phyloP scores from a whole-genome alignment of 2,888 invertebrate species.

The Physocephala rufipes region DNA sequence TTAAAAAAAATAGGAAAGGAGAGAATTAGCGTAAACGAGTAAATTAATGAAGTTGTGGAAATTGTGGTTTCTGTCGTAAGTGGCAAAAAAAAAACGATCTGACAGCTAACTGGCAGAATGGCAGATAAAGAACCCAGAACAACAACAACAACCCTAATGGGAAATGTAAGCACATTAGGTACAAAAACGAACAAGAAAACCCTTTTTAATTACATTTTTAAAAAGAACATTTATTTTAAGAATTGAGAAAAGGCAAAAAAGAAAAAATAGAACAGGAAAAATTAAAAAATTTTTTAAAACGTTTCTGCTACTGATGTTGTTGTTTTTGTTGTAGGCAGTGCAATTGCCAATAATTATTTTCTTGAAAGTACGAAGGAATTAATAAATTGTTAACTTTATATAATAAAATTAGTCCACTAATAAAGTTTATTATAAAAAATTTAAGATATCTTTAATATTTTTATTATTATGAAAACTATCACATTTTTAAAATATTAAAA shows the following conservation, averaged over 20 bases:
- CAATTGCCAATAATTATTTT: too few species aligned
- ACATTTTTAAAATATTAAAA: too few species aligned
- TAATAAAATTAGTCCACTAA: too few species aligned
- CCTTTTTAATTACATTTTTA: not conserved
- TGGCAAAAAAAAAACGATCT: not conserved
- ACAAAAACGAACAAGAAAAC: constrained; percentile 11
- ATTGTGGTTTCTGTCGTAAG: not conserved
- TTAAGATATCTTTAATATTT: too few species aligned
- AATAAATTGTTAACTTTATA: too few species aligned
- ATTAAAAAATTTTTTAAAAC: constrained; percentile 1
- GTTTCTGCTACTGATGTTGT: too few species aligned
- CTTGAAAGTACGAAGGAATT: too few species aligned
- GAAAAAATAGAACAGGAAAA: not conserved
- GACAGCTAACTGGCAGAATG: constrained; percentile 30
- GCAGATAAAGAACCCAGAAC: not conserved
- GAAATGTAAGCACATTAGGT: not conserved
- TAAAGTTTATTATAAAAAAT: too few species aligned
- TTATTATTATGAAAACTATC: too few species aligned
- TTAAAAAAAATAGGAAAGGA: not conserved
- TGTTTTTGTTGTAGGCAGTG: too few species aligned
- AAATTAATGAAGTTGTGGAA: not conserved
- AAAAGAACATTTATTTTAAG: not conserved
- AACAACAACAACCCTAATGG: constrained; percentile 11
- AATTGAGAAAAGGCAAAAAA: not conserved
- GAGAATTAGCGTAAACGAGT: constrained; percentile 1